Evolutionary conservation across 2,113 vertebrate species (phyloP).

Genomic region (Motacilla alba): DNA sequence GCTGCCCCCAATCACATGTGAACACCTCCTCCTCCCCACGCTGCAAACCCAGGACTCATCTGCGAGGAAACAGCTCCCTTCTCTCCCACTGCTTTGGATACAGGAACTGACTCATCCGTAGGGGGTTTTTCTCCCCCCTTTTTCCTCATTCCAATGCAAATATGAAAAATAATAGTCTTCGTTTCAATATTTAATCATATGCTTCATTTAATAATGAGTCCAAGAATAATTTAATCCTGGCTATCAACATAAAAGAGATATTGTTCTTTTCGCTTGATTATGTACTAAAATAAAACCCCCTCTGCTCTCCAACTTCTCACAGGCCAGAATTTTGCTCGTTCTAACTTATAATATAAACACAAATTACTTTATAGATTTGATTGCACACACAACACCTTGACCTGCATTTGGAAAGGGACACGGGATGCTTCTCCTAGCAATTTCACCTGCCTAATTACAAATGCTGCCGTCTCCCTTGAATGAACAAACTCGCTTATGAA

Average conservation of each 20-base stretch:
- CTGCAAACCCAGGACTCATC: not conserved
- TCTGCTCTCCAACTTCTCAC: not conserved
- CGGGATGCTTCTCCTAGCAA: not conserved
- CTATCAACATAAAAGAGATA: constrained; percentile 38
- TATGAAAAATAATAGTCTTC: constrained; percentile 52
- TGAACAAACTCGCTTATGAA: not conserved
- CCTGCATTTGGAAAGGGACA: not conserved
- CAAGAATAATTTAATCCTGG: constrained; percentile 48
- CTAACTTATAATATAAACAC: not conserved
- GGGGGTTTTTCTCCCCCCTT: accelerated
- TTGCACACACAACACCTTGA: not conserved
- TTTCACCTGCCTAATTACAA: constrained; percentile 4
- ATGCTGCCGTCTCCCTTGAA: not conserved
- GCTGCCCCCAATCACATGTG: not conserved
- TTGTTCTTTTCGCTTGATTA: not conserved
- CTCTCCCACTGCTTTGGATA: not conserved
- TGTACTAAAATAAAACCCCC: not conserved
- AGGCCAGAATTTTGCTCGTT: not conserved
- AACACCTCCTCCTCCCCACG: not conserved
- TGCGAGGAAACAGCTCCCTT: not conserved
- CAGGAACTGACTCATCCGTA: constrained; percentile 5
- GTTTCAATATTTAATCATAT: constrained; percentile 61
- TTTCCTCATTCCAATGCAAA: constrained; percentile 21
- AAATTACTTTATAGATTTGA: not conserved
- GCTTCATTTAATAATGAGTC: constrained; percentile 49